A percentile compares a stretch with the other conserved stretches of the same genome.
Evolutionary conservation across 2,113 vertebrate species (phyloP).

Genomic region (Tympanuchus pallidicinctus): DNA sequence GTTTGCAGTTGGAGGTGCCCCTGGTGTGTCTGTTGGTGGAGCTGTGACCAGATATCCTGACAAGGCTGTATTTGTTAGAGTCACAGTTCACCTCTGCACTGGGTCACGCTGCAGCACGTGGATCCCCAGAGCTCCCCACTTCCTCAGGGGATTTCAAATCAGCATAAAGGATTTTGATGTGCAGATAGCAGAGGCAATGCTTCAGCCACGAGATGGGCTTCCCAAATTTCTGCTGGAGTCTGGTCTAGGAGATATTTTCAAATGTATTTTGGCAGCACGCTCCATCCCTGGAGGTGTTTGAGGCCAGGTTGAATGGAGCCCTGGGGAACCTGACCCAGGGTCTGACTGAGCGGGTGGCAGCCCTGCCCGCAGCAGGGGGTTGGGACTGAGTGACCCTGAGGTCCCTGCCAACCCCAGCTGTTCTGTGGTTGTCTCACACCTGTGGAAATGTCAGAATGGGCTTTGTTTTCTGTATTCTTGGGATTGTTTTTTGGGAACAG

Average conservation of each 20-base stretch:
- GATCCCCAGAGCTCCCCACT: neutral
- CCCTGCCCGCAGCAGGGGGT: too few relatives aligned
- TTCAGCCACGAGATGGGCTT: neutral
- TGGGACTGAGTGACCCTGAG: too few relatives aligned
- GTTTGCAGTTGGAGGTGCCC: neutral
- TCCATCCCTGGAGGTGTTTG: too few relatives aligned
- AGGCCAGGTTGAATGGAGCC: too few relatives aligned
- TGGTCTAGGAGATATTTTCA: neutral
- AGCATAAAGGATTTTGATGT: neutral
- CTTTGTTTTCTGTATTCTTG: neutral
- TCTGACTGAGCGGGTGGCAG: too few relatives aligned
- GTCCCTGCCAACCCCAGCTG: too few relatives aligned
- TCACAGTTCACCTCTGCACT: accelerated
- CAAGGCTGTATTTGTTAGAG: neutral
- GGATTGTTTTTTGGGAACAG: neutral
- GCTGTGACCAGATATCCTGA: neutral
- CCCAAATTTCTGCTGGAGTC: neutral
- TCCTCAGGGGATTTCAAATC: neutral
- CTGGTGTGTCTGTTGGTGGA: neutral
- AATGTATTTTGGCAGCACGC: neutral
- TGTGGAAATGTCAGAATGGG: neutral
- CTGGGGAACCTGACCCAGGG: too few relatives aligned
- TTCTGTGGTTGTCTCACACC: too few relatives aligned
- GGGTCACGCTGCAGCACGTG: neutral
- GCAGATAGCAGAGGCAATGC: neutral